Percentiles rank a stretch among this genome's conserved stretches.
phyloP scores from a whole-genome alignment of 2,888 invertebrate genomes.

The Theretra japonica region DNA sequence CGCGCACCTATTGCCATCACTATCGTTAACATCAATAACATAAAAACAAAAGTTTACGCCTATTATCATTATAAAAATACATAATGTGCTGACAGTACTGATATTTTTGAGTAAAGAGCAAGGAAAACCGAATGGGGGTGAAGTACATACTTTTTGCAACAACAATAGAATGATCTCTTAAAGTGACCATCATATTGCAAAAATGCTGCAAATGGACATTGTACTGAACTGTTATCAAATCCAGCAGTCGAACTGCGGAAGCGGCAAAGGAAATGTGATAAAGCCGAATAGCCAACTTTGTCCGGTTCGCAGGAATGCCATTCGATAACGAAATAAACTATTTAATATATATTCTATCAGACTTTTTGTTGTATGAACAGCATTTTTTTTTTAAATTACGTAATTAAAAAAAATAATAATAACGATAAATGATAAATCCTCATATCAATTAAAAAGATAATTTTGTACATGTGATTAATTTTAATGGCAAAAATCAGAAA shows the following conservation, averaged over 20 bases:
- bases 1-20: slow-evolving; percentile 31
- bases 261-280: slow-evolving; percentile 76
- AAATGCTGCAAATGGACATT: slow-evolving; percentile 41
- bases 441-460: neutral
- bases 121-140: too few species aligned
- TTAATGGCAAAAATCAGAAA: neutral
- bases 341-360: neutral
- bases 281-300: slow-evolving; percentile 67
- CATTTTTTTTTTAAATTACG: too few species aligned
- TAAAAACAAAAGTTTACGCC: slow-evolving; percentile 11
- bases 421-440: neutral
- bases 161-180: too few species aligned
- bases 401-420: neutral
- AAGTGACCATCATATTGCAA: slow-evolving; percentile 10
- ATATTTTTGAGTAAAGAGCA: too few species aligned
- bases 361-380: too few species aligned
- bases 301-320: slow-evolving; percentile 32
- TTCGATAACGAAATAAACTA: slow-evolving; percentile 32
- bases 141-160: too few species aligned
- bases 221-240: slow-evolving; percentile 63
- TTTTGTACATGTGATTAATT: neutral
- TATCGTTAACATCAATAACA: slow-evolving; percentile 15
- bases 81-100: neutral
- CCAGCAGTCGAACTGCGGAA: slow-evolving; percentile 69
- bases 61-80: slow-evolving; percentile 1